Conservation (phyloP, 2,888 invertebrate genomes). For the Drosophila neonasuta region DNA sequence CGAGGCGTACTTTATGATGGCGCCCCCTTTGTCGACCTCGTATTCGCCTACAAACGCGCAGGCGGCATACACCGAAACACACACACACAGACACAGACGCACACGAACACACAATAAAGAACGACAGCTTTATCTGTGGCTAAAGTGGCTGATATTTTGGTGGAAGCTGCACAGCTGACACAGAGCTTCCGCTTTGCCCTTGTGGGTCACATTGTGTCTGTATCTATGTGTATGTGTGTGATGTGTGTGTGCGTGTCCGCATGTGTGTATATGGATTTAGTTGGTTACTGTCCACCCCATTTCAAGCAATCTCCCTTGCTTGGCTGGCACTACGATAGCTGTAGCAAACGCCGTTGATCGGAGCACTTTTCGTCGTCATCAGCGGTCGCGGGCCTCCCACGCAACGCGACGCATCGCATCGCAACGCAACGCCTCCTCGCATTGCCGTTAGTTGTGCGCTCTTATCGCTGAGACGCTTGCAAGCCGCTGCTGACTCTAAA, state of each 20-base stretch:
- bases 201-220: constrained; percentile 29
- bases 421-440: constrained; percentile 42
- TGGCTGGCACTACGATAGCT: constrained; percentile 10
- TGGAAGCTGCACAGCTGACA: constrained; percentile 55
- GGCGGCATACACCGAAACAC: constrained; percentile 5
- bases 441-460: constrained; percentile 64
- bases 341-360: constrained; percentile 56
- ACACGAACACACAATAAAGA: constrained; percentile 35
- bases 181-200: constrained; percentile 42
- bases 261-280: constrained; percentile 7
- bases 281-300: constrained; percentile 14
- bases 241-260: not conserved
- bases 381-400: constrained; percentile 46
- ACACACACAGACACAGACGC: not conserved
- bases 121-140: constrained; percentile 72
- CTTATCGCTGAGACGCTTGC: constrained; percentile 73
- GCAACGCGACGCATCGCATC: constrained; percentile 22
- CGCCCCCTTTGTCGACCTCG: constrained; percentile 1
- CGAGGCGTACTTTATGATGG: constrained; percentile 63
- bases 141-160: constrained; percentile 73
- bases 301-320: not conserved
- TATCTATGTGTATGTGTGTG: no score
- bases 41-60: not conserved
- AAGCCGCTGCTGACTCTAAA: constrained; percentile 78
- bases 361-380: constrained; percentile 65